phyloP scores from a whole-genome alignment of 2,113 vertebrate genomes.

The human (Homo sapiens) region GRCh38 chr3:52283501-52284000 shows the following conservation, averaged over 20 bases:
- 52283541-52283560: constrained; percentile 16
- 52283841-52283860: background rate
- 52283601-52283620: background rate
- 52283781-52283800: background rate
- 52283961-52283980: too few species aligned
- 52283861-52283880: too few species aligned
- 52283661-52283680: background rate
- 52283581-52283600: background rate
- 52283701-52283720: background rate
- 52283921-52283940: too few species aligned
- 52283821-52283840: background rate
- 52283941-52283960: too few species aligned
- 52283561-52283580: background rate
- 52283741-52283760: background rate
- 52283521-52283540: constrained; percentile 57
- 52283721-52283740: background rate
- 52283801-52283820: background rate
- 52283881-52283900: too few species aligned
- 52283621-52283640: background rate
- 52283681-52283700: background rate
- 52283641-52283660: background rate
- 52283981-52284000: too few species aligned
- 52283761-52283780: background rate
- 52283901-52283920: too few species aligned
- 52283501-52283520: constrained; percentile 45